Base-by-base conservation (phyloP, 2,797 vertebrate species). In the Sebastes trivittatus region DNA sequence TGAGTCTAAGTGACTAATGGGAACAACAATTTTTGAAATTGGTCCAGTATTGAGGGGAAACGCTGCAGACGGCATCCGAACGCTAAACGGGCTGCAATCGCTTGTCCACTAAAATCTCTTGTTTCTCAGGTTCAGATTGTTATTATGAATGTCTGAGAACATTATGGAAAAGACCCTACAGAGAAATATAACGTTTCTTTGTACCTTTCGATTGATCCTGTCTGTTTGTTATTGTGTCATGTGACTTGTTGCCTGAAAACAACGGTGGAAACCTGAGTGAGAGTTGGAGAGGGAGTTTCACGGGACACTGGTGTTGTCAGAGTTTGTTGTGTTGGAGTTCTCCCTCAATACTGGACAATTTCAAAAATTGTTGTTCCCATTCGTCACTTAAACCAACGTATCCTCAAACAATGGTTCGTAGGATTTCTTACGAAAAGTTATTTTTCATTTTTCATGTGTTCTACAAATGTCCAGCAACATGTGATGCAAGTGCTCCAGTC, bases 171-270 rank as follows among this genome's bases (percentile, higher is more conserved):
- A 3, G 1, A 18, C 14, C 0, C 55, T 2, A 14, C 0, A 56
- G 22, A 56, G 55, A 56, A 25, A 56, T 56, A 20, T 20, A 20
- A 49, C 1, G 2, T 20, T 4, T 46, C 1, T 46, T 18, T 46
- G 14, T 6, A 55, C 52, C 0, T 55, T 23, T 23, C 0, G 5
- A 11, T 55, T 22, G 0, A 2, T 55, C 52, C 1, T 0, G 52
- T 55, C n/a, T 23, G 52, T 55, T 13, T 46, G 42, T 46, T 46
- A 46, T 46, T 18, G 16, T 18, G 1, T 46, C 42, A 46, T 46
- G 1, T 46, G 42, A 46, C 42, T 4, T 46, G 38, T 14, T 42
- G 13, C 38, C 38, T 0, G 14, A 42, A 42, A 0, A 42, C 14
- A 46, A 18, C 0, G 3, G 42, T 11, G 54, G 54, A 23, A 11